These are phyloP conservation scores for Drosophila meridiana DNA, from an alignment of 2,888 invertebrate genomes.

Conservation along the genomic window DNA sequence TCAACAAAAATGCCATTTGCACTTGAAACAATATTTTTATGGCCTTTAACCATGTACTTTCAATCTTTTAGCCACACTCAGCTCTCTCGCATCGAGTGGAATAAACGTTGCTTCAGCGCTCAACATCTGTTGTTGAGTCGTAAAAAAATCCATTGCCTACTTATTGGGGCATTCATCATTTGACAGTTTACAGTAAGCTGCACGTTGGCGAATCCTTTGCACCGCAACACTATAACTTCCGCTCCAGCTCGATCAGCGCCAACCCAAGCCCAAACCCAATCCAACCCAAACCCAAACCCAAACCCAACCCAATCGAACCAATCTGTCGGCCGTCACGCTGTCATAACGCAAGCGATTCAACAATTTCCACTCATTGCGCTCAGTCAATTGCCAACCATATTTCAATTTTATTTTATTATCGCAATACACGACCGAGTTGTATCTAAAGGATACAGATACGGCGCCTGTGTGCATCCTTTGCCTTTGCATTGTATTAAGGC, in stretches of 20 bases:
- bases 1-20: neutral
- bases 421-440: conserved; percentile 42
- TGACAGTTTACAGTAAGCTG: conserved; percentile 41
- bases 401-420: conserved; percentile 81
- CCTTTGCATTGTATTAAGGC: conserved; percentile 60
- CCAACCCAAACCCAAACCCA: neutral
- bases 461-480: conserved; percentile 54
- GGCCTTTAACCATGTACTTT: conserved; percentile 2
- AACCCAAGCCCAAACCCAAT: neutral
- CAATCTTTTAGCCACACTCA: neutral
- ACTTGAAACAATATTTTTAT: neutral
- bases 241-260: neutral
- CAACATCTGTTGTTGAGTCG: conserved; percentile 26
- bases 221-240: conserved; percentile 7
- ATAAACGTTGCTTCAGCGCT: conserved; percentile 4
- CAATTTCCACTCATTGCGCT: conserved; percentile 78
- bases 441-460: conserved; percentile 52
- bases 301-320: neutral
- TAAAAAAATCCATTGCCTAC: conserved; percentile 45
- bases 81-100: conserved; percentile 5
- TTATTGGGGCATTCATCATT: conserved; percentile 56
- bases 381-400: conserved; percentile 77
- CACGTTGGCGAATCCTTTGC: conserved; percentile 12
- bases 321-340: conserved; percentile 45
- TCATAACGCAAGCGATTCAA: conserved; percentile 58